Evolutionary conservation across 2,113 vertebrate species (phyloP), one percentile per base, ranked within the genome.

Genomic region (Himantopus leucocephalus): DNA sequence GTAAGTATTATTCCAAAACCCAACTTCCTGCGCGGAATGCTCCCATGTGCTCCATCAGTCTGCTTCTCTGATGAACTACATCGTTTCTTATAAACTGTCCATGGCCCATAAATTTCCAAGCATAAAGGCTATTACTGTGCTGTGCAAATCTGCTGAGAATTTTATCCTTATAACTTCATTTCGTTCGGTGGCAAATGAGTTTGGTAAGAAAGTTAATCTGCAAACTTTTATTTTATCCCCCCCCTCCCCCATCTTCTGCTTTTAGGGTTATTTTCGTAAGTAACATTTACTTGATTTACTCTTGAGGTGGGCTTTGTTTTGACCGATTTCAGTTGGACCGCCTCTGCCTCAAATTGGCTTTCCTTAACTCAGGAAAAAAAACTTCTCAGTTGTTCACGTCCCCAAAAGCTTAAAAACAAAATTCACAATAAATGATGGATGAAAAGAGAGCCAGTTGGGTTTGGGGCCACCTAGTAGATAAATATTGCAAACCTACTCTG

Each of bases 21-120:
- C 97, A 98, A 98, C 98, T 98, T 99, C 98, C 98, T 99, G 98
- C 96, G 95, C 98, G 98, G 98, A 99, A 99, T 98, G 98, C 97
- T 98, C 98, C 98, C 98, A 97, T 97, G 98, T 98, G 98, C 98
- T 98, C 98, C 97, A 98, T 98, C 98, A 96, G 98, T 98, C 98
- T 98, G 98, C 98, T 97, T 97, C 98, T 98, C 98, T 98, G 98
- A 99, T 99, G 98, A 99, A 99, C 98, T 99, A 98, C 99, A 98
- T 98, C 98, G 97, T 98, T 98, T 98, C 98, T 99, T 99, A 98
- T 99, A 99, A 99, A 99, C 98, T 99, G 98, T 99, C 99, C 98
- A 99, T 99, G 99, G 98, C 98, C 98, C 99, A 99, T 99, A 99
- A 99, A 99, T 99, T 98, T 98, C 98, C 98, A 98, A 97, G 98